A percentile compares a stretch with the other conserved stretches of the same genome.
These are phyloP conservation scores for Cylas formicarius DNA, from an alignment of 1,140 invertebrate species.

Conservation along the genomic window DNA sequence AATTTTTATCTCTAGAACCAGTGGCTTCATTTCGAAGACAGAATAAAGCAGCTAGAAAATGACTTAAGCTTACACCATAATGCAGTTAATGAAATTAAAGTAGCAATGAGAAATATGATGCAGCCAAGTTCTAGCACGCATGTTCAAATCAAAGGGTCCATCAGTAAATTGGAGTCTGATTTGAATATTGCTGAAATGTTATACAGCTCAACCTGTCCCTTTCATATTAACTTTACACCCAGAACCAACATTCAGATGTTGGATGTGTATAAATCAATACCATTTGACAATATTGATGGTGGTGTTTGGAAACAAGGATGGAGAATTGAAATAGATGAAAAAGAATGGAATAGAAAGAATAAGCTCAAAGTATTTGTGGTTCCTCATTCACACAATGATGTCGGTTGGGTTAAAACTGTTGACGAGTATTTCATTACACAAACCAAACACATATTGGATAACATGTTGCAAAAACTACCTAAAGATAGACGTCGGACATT, in stretches of 20 bases:
- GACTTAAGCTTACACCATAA: constrained; percentile 55
- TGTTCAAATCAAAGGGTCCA: constrained; percentile 13
- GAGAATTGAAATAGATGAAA: constrained; percentile 73
- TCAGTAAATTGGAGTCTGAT: no score
- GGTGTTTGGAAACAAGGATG: constrained; percentile 99
- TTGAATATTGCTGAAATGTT: constrained; percentile 29
- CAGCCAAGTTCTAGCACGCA: constrained; percentile 19
- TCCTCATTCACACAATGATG: constrained; percentile 97
- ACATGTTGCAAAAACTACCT: constrained; percentile 77
- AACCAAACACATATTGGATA: constrained; percentile 83
- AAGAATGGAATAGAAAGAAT: constrained; percentile 69
- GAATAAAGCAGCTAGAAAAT: constrained; percentile 56
- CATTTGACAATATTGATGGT: constrained; percentile 93
- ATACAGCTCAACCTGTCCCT: constrained; percentile 34
- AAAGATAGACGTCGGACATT: constrained; percentile 79
- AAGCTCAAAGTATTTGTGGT: constrained; percentile 87
- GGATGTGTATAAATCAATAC: constrained; percentile 74
- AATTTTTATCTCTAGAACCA: constrained; percentile 48
- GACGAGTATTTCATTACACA: constrained; percentile 86
- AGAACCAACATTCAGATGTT: constrained; percentile 67
- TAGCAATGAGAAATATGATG: constrained; percentile 42
- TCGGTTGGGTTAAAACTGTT: constrained; percentile 95
- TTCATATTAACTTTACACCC: constrained; percentile 41
- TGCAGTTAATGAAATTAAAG: constrained; percentile 50
- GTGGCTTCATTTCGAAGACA: constrained; percentile 59